Evolutionary conservation across 2,797 vertebrate genomes (phyloP).

Genomic region (Alcedo quadribrachys): DNA sequence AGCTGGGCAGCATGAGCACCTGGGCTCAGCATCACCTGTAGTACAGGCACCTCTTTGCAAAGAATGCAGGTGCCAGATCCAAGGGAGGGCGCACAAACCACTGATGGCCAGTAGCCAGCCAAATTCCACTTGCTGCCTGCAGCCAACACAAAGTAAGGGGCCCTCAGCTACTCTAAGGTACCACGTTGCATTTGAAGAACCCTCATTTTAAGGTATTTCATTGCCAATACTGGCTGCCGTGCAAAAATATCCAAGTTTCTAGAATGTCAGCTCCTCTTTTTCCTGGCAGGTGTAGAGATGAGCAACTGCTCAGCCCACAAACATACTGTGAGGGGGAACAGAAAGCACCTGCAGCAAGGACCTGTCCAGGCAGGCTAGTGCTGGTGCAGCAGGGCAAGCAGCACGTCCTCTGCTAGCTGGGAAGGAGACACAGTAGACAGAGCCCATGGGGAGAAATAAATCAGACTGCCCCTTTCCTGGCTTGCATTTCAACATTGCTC

Average conservation of each 20-base stretch:
- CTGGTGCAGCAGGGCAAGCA: background rate
- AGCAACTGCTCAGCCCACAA: background rate
- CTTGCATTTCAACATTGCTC: accelerated
- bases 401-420: background rate
- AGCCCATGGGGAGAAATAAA: background rate
- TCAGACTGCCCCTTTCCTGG: background rate
- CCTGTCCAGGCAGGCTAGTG: background rate
- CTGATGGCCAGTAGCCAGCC: accelerated
- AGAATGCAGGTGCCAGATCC: background rate
- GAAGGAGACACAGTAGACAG: background rate
- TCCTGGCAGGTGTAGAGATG: background rate
- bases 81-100: background rate
- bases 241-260: background rate
- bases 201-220: background rate
- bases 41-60: accelerated
- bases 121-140: accelerated
- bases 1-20: background rate
- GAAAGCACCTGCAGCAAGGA: background rate
- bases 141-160: background rate
- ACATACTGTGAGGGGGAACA: background rate
- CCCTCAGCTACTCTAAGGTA: accelerated
- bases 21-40: background rate
- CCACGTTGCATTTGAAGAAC: background rate
- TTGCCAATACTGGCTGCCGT: background rate
- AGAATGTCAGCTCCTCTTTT: background rate